Percentiles rank a stretch among this genome's conserved stretches.
Evolutionary conservation across 2,797 vertebrate species (phyloP).

Genomic region (Chrosomus eos): DNA sequence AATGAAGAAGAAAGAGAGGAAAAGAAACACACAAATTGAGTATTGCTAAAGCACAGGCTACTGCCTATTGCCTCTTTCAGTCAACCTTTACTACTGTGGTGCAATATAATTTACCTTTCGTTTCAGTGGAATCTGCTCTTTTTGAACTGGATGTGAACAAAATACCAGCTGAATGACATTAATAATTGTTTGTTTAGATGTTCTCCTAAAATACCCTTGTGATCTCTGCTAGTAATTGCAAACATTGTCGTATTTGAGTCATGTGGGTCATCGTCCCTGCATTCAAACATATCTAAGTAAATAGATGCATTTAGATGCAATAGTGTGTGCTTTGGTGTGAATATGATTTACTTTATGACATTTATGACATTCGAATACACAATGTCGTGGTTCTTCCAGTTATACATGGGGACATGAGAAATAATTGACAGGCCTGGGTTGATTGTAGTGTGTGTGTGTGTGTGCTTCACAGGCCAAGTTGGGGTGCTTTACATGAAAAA

Average conservation of each 20-base stretch:
- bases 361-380: not conserved
- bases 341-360: slow-evolving; percentile 32
- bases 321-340: slow-evolving; percentile 47
- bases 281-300: not conserved
- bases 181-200: slow-evolving; percentile 6
- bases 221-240: not conserved
- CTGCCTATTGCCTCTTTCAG: not conserved
- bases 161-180: not conserved
- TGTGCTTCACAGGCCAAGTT: slow-evolving; percentile 49
- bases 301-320: slow-evolving; percentile 46
- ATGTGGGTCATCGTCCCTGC: not conserved
- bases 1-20: slow-evolving; percentile 69
- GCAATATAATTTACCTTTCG: not conserved
- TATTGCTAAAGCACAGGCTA: slow-evolving; percentile 43
- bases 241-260: not conserved
- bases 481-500: slow-evolving; percentile 24
- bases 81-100: slow-evolving; percentile 35
- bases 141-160: not conserved
- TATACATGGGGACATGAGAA: not conserved
- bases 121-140: not conserved
- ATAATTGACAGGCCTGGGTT: slow-evolving; percentile 3
- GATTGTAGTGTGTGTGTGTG: slow-evolving; percentile 28
- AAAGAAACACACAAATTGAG: slow-evolving; percentile 42
- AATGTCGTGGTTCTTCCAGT: not conserved
- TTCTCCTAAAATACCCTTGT: not conserved